Percentiles rank a stretch among this genome's conserved stretches.
Conservation (phyloP, 1,140 invertebrate species). For the Hormaphis cornu region DNA sequence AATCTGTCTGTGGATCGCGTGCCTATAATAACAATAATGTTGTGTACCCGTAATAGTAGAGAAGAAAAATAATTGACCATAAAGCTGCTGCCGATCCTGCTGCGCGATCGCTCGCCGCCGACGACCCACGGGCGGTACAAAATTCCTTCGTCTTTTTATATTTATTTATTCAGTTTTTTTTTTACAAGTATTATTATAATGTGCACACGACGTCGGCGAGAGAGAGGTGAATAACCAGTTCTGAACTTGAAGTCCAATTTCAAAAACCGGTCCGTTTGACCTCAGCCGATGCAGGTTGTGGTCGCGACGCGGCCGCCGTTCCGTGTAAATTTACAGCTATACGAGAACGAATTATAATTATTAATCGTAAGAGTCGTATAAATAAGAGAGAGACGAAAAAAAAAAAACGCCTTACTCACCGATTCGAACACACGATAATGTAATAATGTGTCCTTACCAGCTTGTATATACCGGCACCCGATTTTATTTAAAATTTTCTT, state of each 20-base stretch:
- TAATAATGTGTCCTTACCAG: not conserved
- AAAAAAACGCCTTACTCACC: not conserved
- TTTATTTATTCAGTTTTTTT: too few species aligned
- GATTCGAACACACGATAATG: not conserved
- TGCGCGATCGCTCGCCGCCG: not conserved
- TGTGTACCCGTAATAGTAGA: too few species aligned
- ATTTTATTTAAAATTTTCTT: too few species aligned
- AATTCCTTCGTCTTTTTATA: too few species aligned
- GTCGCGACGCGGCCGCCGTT: not conserved
- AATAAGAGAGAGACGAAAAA: too few species aligned
- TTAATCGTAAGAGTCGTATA: too few species aligned
- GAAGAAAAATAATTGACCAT: conserved; percentile 6
- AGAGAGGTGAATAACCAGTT: conserved; percentile 30
- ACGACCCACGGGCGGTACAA: not conserved
- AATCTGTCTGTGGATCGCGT: too few species aligned
- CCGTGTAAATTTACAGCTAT: conserved; percentile 21
- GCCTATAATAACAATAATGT: too few species aligned
- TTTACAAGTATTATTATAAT: too few species aligned
- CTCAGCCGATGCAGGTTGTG: not conserved
- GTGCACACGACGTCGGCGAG: not conserved
- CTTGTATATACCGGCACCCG: too few species aligned
- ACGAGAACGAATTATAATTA: not conserved
- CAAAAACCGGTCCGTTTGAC: conserved; percentile 27
- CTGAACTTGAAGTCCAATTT: conserved; percentile 27
- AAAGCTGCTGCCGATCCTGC: not conserved